Conservation (phyloP, 2,888 invertebrate species). For the Scotopteryx bipunctaria region DNA sequence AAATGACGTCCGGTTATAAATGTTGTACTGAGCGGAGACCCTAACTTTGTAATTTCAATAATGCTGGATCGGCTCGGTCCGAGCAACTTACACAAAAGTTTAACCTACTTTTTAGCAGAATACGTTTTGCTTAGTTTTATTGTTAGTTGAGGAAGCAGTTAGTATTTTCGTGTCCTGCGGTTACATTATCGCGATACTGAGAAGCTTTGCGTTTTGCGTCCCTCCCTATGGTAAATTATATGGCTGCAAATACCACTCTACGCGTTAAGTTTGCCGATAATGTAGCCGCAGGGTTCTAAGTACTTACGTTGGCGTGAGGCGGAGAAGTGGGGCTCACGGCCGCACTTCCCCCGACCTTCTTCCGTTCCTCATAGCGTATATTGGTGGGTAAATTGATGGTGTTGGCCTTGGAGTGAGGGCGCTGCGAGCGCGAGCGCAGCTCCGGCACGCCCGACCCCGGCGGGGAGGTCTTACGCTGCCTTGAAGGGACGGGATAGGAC, state of each 20-base stretch:
- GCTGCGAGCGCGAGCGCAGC: constrained; percentile 63
- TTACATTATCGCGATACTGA: too few species aligned
- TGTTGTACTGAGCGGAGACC: too few species aligned
- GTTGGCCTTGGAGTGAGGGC: constrained; percentile 80
- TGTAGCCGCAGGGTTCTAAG: not conserved
- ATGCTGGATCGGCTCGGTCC: too few species aligned
- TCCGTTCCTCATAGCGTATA: constrained; percentile 59
- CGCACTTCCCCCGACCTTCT: constrained; percentile 52
- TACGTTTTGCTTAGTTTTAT: not conserved
- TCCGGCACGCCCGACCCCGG: constrained; percentile 65
- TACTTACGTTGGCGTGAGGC: constrained; percentile 73
- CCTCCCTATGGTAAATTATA: too few species aligned
- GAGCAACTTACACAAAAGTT: not conserved
- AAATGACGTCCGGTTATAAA: too few species aligned
- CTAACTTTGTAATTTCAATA: too few species aligned
- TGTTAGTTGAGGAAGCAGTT: not conserved
- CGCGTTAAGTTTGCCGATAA: not conserved
- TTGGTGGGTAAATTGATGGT: constrained; percentile 84
- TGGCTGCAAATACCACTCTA: too few species aligned
- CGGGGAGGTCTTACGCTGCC: constrained; percentile 70
- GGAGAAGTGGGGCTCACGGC: constrained; percentile 70
- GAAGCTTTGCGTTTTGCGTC: too few species aligned
- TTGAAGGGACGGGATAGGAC: constrained; percentile 60
- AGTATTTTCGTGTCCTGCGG: too few species aligned
- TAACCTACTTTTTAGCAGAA: not conserved